A percentile compares a stretch with the other conserved stretches of the same genome.
Conservation (phyloP, 35 echinoderm and acorn worm genomes). For the Lytechinus pictus region DNA sequence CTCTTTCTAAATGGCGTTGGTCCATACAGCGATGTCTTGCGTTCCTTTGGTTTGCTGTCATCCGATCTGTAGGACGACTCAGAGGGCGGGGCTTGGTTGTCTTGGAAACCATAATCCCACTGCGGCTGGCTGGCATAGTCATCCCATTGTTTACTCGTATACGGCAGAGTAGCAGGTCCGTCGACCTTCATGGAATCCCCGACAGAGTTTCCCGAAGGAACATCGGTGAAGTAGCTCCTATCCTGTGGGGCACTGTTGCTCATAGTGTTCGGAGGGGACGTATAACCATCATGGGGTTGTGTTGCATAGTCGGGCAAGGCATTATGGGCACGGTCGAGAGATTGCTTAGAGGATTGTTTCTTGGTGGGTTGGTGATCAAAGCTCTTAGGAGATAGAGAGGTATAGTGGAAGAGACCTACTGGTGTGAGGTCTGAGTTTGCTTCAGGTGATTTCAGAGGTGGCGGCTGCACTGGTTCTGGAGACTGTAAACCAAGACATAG, state of each 20-base stretch:
- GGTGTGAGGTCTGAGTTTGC: not conserved
- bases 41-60: conserved; percentile 39
- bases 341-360: not conserved
- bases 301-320: conserved; percentile 25
- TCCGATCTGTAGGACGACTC: conserved; percentile 24
- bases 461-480: not conserved
- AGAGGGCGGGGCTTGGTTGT: not conserved
- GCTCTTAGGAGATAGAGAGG: conserved; percentile 14
- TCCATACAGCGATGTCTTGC: conserved; percentile 43
- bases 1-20: conserved; percentile 51
- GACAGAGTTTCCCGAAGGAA: not conserved
- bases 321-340: not conserved
- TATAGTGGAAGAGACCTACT: conserved; percentile 33
- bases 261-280: not conserved
- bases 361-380: conserved; percentile 18
- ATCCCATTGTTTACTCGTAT: not conserved
- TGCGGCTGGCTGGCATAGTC: conserved; percentile 9
- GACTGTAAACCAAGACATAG: not conserved
- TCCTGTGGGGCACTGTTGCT: not conserved
- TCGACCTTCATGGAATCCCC: not conserved
- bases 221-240: conserved; percentile 7
- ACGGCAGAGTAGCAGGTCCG: not conserved
- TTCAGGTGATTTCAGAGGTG: not conserved
- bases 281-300: not conserved
- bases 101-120: conserved; percentile 19